Evolutionary conservation across 2,888 invertebrate species (phyloP).

Genomic region (Tipula vernalis): DNA sequence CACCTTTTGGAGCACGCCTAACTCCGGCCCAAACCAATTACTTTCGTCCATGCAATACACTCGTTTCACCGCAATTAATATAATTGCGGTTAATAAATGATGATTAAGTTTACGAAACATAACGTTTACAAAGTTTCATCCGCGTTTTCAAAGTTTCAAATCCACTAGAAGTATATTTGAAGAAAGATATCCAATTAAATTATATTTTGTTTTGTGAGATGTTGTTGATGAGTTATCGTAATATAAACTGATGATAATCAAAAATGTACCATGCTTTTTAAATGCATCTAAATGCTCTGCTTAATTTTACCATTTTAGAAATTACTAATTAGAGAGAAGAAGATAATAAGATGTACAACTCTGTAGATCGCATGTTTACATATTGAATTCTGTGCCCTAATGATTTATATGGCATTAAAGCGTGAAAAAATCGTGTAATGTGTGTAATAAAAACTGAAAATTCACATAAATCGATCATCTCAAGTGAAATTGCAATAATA

Average conservation of each 20-base stretch:
- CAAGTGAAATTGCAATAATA: background rate
- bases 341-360: background rate
- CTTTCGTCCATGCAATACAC: conserved; percentile 13
- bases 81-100: conserved; percentile 11
- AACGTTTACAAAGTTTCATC: background rate
- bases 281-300: conserved; percentile 21
- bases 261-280: conserved; percentile 16
- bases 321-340: background rate
- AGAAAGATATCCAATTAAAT: background rate
- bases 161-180: background rate
- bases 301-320: conserved; percentile 13
- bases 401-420: background rate
- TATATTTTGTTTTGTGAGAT: background rate
- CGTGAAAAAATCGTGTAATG: background rate
- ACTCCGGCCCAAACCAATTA: conserved; percentile 43
- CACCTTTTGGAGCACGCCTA: conserved; percentile 44
- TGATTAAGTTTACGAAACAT: background rate
- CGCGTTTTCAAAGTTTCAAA: background rate
- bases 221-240: background rate
- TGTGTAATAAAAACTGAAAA: background rate
- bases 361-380: background rate
- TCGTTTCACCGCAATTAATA: conserved; percentile 15
- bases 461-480: background rate
- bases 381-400: background rate
- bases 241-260: background rate